These are phyloP conservation scores for Chinchilla lanigera DNA, from an alignment of 2,113 vertebrate species.

Conservation along the genomic window DNA sequence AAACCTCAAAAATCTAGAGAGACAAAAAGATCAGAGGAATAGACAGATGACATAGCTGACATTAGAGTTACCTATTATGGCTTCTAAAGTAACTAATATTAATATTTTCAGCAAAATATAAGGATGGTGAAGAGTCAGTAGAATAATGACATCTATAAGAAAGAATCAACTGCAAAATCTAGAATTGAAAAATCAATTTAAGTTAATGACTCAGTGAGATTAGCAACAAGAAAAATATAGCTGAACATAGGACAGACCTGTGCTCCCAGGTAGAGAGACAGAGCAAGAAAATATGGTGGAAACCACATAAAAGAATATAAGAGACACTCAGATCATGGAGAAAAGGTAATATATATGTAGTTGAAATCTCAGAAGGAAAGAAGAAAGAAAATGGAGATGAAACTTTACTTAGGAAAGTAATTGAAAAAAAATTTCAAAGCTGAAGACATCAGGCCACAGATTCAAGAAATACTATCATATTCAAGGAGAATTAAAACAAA, in stretches of 20 bases:
- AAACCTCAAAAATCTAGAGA: neutral
- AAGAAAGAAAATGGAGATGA: neutral
- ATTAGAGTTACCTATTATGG: neutral
- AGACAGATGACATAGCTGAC: neutral
- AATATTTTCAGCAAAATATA: neutral
- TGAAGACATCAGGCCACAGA: neutral
- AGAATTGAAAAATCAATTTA: neutral
- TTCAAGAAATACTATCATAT: constrained; percentile 6
- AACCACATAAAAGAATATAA: neutral
- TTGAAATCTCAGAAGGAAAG: neutral
- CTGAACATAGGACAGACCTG: neutral
- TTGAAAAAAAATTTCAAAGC: neutral
- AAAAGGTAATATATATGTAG: neutral
- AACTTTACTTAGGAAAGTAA: constrained; percentile 3
- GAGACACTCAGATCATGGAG: neutral
- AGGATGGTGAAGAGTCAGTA: neutral
- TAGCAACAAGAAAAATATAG: neutral
- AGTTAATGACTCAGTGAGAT: neutral
- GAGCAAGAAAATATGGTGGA: neutral
- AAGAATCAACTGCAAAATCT: neutral
- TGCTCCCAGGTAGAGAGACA: neutral
- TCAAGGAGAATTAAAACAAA: neutral
- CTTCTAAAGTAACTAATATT: neutral
- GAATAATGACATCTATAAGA: neutral
- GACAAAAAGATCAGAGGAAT: neutral